phyloP scores from a whole-genome alignment of 2,797 vertebrate species.

The Scleropages formosus region DNA sequence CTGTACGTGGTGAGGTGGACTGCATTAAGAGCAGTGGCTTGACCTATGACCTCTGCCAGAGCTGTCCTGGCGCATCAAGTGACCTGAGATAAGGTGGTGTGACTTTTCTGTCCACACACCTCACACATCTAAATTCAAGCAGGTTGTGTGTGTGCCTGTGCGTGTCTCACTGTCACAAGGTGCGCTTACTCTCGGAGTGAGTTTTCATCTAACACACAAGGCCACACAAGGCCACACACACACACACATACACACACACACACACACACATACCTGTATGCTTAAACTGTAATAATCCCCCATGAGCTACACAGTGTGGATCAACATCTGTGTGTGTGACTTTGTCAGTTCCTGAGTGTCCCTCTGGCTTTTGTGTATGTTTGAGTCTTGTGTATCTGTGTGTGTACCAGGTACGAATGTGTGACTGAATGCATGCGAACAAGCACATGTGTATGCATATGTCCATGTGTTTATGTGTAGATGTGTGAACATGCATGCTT shows the following conservation, averaged over 20 bases:
- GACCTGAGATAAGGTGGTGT: constrained; percentile 62
- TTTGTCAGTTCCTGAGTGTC: constrained; percentile 32
- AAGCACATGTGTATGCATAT: constrained; percentile 16
- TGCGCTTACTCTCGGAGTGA: no score
- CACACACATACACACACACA: no score
- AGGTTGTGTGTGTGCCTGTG: not conserved
- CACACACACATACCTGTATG: no score
- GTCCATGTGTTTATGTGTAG: constrained; percentile 1
- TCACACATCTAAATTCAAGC: constrained; percentile 53
- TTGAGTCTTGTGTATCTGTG: not conserved
- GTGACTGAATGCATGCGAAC: not conserved
- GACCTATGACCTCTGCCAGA: constrained; percentile 84
- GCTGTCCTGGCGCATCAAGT: constrained; percentile 69
- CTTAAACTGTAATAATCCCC: no score
- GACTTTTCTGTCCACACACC: constrained; percentile 67
- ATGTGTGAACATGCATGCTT: not conserved
- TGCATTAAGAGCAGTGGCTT: constrained; percentile 84
- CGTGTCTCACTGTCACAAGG: not conserved
- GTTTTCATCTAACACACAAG: no score
- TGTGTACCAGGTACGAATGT: constrained; percentile 10
- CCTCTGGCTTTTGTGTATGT: constrained; percentile 37
- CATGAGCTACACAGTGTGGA: no score
- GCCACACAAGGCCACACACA: no score
- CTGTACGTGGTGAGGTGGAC: constrained; percentile 81
- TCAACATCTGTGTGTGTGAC: no score